A percentile compares a stretch with the other conserved stretches of the same genome.
phyloP scores from a whole-genome alignment of 1,140 invertebrate genomes.

The Mya arenaria region DNA sequence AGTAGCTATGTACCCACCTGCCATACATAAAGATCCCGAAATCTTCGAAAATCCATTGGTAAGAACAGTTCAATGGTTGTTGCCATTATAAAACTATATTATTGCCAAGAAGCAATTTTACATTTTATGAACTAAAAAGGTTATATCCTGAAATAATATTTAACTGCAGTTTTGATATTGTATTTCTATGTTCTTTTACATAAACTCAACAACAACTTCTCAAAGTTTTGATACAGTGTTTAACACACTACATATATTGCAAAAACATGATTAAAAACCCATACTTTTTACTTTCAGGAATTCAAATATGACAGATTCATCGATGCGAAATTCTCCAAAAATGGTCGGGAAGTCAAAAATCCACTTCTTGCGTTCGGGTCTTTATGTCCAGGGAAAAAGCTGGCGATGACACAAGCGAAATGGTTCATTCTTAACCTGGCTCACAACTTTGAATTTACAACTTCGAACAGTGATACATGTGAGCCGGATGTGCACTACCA shows the following conservation, averaged over 20 bases:
- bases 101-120: too few species aligned
- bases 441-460: slow-evolving; percentile 75
- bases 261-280: not conserved
- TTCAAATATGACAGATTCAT: slow-evolving; percentile 80
- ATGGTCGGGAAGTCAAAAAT: slow-evolving; percentile 76
- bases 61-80: slow-evolving; percentile 63
- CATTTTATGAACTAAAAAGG: too few species aligned
- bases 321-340: slow-evolving; percentile 78
- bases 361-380: slow-evolving; percentile 79
- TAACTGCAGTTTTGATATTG: too few species aligned
- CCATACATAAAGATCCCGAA: slow-evolving; percentile 80
- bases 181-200: too few species aligned
- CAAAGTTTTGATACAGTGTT: too few species aligned
- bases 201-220: too few species aligned
- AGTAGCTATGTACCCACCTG: slow-evolving; percentile 80
- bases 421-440: slow-evolving; percentile 77
- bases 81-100: too few species aligned
- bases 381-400: slow-evolving; percentile 78
- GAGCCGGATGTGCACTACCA: slow-evolving; percentile 74
- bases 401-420: slow-evolving; percentile 78
- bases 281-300: slow-evolving; percentile 69
- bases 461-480: slow-evolving; percentile 72
- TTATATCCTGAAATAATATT: too few species aligned
- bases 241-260: not conserved
- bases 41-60: slow-evolving; percentile 80